Base-by-base conservation (phyloP, 2,888 invertebrate species). In the Papilio gigon region DNA sequence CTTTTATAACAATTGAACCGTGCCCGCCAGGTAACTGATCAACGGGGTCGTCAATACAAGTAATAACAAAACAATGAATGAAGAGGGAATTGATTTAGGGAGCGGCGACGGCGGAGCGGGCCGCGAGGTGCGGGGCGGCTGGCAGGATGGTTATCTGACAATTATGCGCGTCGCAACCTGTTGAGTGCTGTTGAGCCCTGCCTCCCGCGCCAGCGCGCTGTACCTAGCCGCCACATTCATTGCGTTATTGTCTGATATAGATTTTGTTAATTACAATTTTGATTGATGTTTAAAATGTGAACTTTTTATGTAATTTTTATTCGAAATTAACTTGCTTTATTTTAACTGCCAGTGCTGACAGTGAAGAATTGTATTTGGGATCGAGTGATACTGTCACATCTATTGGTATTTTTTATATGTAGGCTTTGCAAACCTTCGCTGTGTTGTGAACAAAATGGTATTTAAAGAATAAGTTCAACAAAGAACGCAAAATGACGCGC, bases 61-160 rank as follows among this genome's bases (percentile, higher is more conserved):
- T 59, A 66, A 68, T 68, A 58, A 68, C 63, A 63, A 35, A 68
- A 68, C 63, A 58, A 68, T 68, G 68, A 68, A 68, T 68, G 68
- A 44, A 63, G 58, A 56, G 58, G n/a, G 81, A 83, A 83, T 86
- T 87, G 83, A 84, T 85, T 84, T 84, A 84, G 86, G 85, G 84
- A 77, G 75, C 88, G 90, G 90, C 89, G 82, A 85, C 88, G 76
- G 83, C 80, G 74, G 75, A 75, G 74, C 77, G 14, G 60, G 25
- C 4, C 53, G 53, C 4, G 56, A 12, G 9, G 8, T 4, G 53
- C 14, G 53, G 53, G 22, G 50, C n/a, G 12, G 60, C 50, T 17
- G 64, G 12, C n/a, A 20, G 64, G 30, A 40, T 33, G 63, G 22
- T 35, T 42, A 37, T 67, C 44, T 56, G 56, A 53, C 67, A 67